Conservation (phyloP, 2,113 vertebrate genomes). For the Cygnus atratus region DNA sequence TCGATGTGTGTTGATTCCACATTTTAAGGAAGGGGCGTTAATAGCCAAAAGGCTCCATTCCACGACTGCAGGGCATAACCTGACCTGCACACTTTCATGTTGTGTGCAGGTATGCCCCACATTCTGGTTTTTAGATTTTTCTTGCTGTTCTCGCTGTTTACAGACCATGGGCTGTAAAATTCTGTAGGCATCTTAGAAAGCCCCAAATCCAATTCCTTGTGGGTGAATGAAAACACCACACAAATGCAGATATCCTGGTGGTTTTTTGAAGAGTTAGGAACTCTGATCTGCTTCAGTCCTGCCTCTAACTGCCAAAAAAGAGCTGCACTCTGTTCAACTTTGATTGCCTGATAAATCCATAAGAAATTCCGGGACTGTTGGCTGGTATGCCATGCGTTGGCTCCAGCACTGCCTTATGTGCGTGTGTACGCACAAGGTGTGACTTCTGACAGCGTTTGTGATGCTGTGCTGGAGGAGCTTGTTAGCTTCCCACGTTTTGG, state of each 20-base stretch:
- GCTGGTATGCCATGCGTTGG: rapidly evolving
- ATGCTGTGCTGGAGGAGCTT: not conserved
- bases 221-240: not conserved
- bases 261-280: not conserved
- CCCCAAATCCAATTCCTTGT: not conserved
- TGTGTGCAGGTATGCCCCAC: not conserved
- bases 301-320: not conserved
- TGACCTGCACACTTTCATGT: not conserved
- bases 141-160: not conserved
- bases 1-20: rapidly evolving
- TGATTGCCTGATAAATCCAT: not conserved
- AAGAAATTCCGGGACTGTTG: not conserved
- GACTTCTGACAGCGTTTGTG: not conserved
- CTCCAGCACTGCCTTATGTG: not conserved
- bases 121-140: not conserved
- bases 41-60: not conserved
- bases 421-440: not conserved
- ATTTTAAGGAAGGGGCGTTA: not conserved
- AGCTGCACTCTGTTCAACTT: not conserved
- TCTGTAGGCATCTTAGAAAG: not conserved
- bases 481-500: rapidly evolving
- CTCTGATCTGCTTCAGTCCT: not conserved
- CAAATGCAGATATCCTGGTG: not conserved
- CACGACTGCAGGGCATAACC: not conserved
- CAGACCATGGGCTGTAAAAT: not conserved